Percentiles rank a stretch among this genome's conserved stretches.
Evolutionary conservation across 1,140 invertebrate genomes (phyloP).

Genomic region (Eufriesea mexicana): DNA sequence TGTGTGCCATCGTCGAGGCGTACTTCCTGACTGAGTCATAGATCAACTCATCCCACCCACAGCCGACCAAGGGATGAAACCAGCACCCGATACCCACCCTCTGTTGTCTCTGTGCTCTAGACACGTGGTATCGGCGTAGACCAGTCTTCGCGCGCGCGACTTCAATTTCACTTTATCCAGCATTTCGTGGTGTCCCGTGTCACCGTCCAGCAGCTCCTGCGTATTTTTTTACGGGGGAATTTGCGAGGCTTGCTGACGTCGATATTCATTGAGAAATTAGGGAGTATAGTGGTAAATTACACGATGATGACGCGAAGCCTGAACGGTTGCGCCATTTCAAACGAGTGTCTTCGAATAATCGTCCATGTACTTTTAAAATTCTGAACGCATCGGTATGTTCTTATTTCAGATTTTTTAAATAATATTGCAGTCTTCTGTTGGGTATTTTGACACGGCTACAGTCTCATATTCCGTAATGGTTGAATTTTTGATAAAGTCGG

Average conservation of each 20-base stretch:
- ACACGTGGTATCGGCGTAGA: not conserved
- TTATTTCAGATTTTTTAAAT: too few relatives aligned
- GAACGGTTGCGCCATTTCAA: not conserved
- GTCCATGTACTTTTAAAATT: too few relatives aligned
- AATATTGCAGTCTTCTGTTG: too few relatives aligned
- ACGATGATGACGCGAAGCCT: not conserved
- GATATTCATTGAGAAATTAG: not conserved
- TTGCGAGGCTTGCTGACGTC: not conserved
- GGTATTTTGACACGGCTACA: too few relatives aligned
- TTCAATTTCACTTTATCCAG: slow-evolving; percentile 26
- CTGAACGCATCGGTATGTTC: too few relatives aligned
- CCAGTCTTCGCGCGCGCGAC: not conserved
- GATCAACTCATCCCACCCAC: slow-evolving; percentile 68
- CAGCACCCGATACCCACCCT: slow-evolving; percentile 31
- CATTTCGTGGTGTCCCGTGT: not conserved
- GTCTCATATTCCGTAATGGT: too few relatives aligned
- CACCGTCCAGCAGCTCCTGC: too few relatives aligned
- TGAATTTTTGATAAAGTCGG: too few relatives aligned
- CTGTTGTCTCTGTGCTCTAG: not conserved
- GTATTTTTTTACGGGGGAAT: not conserved
- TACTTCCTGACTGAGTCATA: slow-evolving; percentile 77
- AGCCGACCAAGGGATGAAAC: slow-evolving; percentile 62
- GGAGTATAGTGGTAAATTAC: not conserved
- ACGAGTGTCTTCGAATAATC: too few relatives aligned
- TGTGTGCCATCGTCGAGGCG: slow-evolving; percentile 57